These are phyloP conservation scores for Cyclina sinensis DNA, from an alignment of 1,140 invertebrate genomes.

Conservation along the genomic window DNA sequence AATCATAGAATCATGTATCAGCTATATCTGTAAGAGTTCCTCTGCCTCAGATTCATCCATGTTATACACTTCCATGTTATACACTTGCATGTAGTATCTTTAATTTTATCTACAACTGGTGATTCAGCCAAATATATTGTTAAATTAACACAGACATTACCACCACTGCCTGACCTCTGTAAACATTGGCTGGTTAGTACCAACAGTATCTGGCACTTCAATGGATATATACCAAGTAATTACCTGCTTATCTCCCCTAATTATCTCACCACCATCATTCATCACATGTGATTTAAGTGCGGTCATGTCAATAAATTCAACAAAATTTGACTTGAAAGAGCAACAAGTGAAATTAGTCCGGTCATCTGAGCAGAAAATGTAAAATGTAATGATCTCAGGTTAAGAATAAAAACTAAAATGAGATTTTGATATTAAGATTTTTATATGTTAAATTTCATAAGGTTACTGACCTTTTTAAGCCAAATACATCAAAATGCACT, in stretches of 20 bases:
- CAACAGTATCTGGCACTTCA: neutral
- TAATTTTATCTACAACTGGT: no score
- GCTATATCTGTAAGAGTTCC: no score
- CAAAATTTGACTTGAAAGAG: constrained; percentile 36
- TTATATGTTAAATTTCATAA: neutral
- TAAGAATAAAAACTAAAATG: constrained; percentile 25
- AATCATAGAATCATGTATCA: no score
- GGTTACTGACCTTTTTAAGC: neutral
- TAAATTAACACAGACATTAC: no score
- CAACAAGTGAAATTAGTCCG: constrained; percentile 25
- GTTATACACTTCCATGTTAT: no score
- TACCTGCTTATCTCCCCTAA: constrained; percentile 1
- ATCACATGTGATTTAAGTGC: constrained; percentile 26
- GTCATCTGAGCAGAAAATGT: constrained; percentile 19
- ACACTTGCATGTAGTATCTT: no score
- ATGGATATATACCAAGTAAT: neutral
- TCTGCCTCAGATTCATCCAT: no score
- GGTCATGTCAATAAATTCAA: constrained; percentile 4
- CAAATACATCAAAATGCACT: no score
- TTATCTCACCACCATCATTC: constrained; percentile 8
- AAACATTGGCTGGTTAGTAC: neutral
- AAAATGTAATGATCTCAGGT: constrained; percentile 15
- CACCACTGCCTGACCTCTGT: no score
- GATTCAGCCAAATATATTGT: no score
- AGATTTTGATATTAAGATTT: neutral